Base-by-base conservation (phyloP, 2,797 vertebrate genomes). In the Pseudochromis fuscus region DNA sequence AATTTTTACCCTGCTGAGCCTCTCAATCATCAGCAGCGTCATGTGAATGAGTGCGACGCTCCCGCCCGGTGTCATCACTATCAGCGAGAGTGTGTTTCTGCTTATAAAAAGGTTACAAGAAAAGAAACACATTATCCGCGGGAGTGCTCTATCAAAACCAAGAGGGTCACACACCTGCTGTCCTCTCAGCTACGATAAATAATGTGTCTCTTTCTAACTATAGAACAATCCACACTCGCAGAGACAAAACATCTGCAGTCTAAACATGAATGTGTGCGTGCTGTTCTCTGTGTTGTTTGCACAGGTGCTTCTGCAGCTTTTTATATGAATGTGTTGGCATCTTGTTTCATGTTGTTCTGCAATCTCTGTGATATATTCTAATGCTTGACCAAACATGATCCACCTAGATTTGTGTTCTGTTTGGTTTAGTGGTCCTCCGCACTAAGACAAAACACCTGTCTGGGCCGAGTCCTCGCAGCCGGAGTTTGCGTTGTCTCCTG, bases 231-330 rank as follows among this genome's bases (percentile, higher is more conserved):
- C 40, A 77, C 73, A 44, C 71, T 79, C 66, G 11, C 40, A n/a
- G 25, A 90, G 86, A 87, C 87, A 80, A 74, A 89, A 89, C 81
- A 88, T 64, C 69, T 62, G 57, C 52, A 91, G 88, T 71, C 87
- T 80, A 77, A 89, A 89, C 83, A 79, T 16, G 0, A 4, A 4
- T 52, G 38, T 55, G 42, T 21, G 42, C 42, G 9, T 21, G 19
- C 21, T 40, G 6, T 45, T 8, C 18, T 50, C 56, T 83, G 49
- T 67, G 31, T 59, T 82, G 59, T 81, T 77, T 83, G 61, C 33
- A 33, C 86, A 79, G 85, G 81, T 88, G 77, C 50, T 13, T 67
- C 59, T 63, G 6, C 13, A 6, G 42, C 60, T 57, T 53, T 55
- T 62, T 19, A 48, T 31, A 38, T 25, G n/a, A 62, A 58, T 72